Conservation (phyloP, 2,797 vertebrate species). For the Gallinago nigripennis region DNA sequence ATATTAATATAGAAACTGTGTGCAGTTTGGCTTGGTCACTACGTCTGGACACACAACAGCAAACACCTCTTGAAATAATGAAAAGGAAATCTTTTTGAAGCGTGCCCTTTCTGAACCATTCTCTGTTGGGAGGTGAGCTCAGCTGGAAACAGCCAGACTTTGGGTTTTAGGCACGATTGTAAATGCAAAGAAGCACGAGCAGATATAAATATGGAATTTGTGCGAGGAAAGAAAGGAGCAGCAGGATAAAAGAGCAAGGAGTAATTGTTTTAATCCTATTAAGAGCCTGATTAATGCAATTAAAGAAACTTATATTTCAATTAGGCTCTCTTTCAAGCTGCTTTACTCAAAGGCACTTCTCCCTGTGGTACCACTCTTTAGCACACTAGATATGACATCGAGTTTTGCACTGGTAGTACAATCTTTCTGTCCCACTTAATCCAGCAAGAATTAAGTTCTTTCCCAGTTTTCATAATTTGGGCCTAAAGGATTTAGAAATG, state of each 20-base stretch:
- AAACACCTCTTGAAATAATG: neutral
- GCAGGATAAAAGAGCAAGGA: neutral
- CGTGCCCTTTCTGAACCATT: neutral
- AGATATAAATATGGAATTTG: neutral
- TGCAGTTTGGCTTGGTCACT: neutral
- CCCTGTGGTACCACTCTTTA: neutral
- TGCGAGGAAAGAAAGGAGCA: neutral
- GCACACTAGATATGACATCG: neutral
- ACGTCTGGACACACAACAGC: neutral
- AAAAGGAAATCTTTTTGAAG: neutral
- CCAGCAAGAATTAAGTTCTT: neutral
- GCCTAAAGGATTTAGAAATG: neutral
- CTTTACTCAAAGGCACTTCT: neutral
- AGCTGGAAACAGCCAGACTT: neutral
- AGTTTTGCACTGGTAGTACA: neutral
- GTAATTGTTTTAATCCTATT: slow-evolving; percentile 45
- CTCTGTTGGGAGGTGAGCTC: neutral
- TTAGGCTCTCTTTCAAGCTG: slow-evolving; percentile 5
- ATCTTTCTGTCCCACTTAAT: neutral
- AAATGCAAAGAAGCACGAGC: neutral
- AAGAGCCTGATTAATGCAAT: slow-evolving; percentile 23
- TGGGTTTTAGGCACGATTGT: neutral
- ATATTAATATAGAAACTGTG: neutral
- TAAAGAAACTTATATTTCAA: slow-evolving; percentile 30
- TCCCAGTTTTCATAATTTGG: neutral